phyloP scores from a whole-genome alignment of 2,797 vertebrate genomes.

The Discoglossus pictus region DNA sequence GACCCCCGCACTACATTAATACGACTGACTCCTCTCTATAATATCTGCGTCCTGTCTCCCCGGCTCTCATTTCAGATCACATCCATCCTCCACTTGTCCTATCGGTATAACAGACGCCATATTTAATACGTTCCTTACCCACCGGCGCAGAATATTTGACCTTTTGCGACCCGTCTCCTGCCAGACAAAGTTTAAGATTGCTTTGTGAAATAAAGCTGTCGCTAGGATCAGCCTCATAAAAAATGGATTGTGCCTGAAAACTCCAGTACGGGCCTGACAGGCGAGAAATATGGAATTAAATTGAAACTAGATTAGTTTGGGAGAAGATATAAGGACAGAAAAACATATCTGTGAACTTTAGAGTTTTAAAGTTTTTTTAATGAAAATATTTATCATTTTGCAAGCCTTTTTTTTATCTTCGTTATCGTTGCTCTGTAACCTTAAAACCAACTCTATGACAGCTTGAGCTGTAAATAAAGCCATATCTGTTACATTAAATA shows the following conservation, averaged over 20 bases:
- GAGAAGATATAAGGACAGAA: slow-evolving; percentile 90
- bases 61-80: slow-evolving; percentile 16
- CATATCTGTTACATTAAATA: slow-evolving; percentile 50
- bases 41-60: background rate
- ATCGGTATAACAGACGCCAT: slow-evolving; percentile 70
- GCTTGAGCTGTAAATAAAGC: slow-evolving; percentile 47
- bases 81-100: slow-evolving; percentile 71
- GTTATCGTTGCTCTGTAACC: slow-evolving; percentile 47
- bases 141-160: slow-evolving; percentile 84
- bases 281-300: slow-evolving; percentile 98
- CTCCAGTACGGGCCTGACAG: slow-evolving; percentile 87
- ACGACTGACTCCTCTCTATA: no score
- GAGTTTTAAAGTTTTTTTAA: slow-evolving; percentile 84
- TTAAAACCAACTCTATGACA: slow-evolving; percentile 49
- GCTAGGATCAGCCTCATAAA: slow-evolving; percentile 95
- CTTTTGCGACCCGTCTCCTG: slow-evolving; percentile 83
- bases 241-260: slow-evolving; percentile 71
- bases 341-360: slow-evolving; percentile 80
- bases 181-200: slow-evolving; percentile 95
- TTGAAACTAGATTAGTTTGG: slow-evolving; percentile 97
- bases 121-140: slow-evolving; percentile 84
- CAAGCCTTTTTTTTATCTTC: slow-evolving; percentile 69
- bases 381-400: slow-evolving; percentile 85
- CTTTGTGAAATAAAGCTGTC: slow-evolving; percentile 99
- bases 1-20: no score